Base-by-base conservation (phyloP, 2,113 vertebrate genomes). In the Oreochromis spilurus region DNA sequence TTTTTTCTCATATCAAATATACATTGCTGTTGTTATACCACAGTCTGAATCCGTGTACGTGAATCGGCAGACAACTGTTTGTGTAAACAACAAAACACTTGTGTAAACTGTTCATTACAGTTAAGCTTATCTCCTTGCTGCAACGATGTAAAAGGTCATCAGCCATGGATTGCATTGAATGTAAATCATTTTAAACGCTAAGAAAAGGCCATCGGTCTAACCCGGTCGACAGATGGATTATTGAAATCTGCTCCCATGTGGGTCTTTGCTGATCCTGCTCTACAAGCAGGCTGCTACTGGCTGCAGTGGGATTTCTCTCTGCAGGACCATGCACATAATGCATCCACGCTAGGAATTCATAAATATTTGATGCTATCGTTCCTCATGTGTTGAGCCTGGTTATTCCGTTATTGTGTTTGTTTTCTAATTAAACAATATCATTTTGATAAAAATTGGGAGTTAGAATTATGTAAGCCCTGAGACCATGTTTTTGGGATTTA, bases 231-330 rank as follows among this genome's bases (percentile, higher is more conserved):
- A 3, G 10, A 58, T 70, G 84, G 90, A 93, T 93, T 85, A 90
- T 81, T 14, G 50, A 60, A 90, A 90, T 88, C 89, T 79, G 60
- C 36, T 84, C 87, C 82, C 72, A 70, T 88, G 92, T 86, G 86
- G 53, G 16, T 82, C 55, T 81, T 48, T 45, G 13, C 83, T 91
- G 75, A 93, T 91, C 90, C 86, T 40, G 45, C 58, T 21, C 57
- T 65, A 16, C 48, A 81, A 65, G 43, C 85, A 70, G 31, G 79
- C 87, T 62, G 79, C 52, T 16, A 82, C n/a, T 53, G 84, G 80
- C 88, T 87, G 65, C 54, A 67, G 50, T 7, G 7, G 52, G 78
- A 87, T 45, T 55, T 40, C 26, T 80, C 62, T 38, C 57, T 4
- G 12, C 24, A 77, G 48, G 52, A 89, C n/a, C 5, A 4, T 55